A percentile compares a stretch with the other conserved stretches of the same genome.
phyloP scores from a whole-genome alignment of 2,797 vertebrate species.

The Peromyscus eremicus region DNA sequence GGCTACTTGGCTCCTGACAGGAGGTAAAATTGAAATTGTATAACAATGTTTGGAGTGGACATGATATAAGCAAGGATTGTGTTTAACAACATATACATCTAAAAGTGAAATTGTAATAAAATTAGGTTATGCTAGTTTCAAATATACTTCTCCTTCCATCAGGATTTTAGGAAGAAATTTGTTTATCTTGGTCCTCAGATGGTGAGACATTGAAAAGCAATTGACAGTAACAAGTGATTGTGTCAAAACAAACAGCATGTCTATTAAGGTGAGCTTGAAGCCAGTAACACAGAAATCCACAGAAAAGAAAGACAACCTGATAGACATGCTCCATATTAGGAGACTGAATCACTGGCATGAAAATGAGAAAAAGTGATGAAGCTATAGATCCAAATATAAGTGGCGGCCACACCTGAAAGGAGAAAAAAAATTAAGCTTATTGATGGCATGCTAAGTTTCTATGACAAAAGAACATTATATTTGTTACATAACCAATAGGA shows the following conservation, averaged over 20 bases:
- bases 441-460: background rate
- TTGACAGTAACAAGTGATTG: conserved; percentile 87
- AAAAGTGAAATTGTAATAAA: background rate
- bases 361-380: conserved; percentile 84
- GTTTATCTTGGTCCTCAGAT: conserved; percentile 71
- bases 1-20: too few species aligned
- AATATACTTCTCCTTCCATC: background rate
- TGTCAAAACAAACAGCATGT: conserved; percentile 83
- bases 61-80: background rate
- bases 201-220: conserved; percentile 87
- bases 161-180: conserved; percentile 56
- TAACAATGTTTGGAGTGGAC: background rate
- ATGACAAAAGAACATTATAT: background rate
- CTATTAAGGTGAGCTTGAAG: conserved; percentile 86
- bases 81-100: background rate
- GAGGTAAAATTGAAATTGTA: background rate
- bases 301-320: conserved; percentile 85
- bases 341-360: conserved; percentile 85
- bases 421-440: conserved; percentile 57
- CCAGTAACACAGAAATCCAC: conserved; percentile 84
- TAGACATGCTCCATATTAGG: conserved; percentile 86
- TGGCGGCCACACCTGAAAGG: conserved; percentile 86
- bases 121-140: background rate
- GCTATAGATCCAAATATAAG: conserved; percentile 86
- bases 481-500: background rate